phyloP scores from a whole-genome alignment of 2,888 invertebrate genomes.

The Caradrina clavipalpis region DNA sequence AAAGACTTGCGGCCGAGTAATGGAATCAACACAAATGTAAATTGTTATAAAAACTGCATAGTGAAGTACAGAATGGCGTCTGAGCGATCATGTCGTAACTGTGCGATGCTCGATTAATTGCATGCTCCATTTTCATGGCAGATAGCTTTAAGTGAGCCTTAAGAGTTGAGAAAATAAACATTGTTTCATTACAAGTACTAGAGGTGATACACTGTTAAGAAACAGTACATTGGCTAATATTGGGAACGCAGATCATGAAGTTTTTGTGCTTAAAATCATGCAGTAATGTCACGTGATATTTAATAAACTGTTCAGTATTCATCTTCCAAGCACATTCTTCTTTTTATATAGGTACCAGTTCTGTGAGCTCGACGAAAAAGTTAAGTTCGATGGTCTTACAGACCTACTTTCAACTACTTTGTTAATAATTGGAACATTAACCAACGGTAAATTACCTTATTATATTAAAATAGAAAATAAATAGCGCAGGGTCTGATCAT shows the following conservation, averaged over 20 bases:
- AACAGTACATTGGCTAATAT: slow-evolving; percentile 55
- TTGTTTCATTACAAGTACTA: slow-evolving; percentile 67
- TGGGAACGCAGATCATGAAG: slow-evolving; percentile 47
- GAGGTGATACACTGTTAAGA: slow-evolving; percentile 65
- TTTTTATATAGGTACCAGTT: slow-evolving; percentile 15
- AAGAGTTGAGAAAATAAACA: slow-evolving; percentile 70
- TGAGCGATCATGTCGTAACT: slow-evolving; percentile 78
- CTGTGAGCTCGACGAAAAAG: slow-evolving; percentile 26
- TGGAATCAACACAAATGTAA: slow-evolving; percentile 57
- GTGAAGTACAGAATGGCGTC: slow-evolving; percentile 61
- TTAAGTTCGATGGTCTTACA: slow-evolving; percentile 21
- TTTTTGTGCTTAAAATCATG: slow-evolving; percentile 46
- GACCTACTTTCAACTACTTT: slow-evolving; percentile 3
- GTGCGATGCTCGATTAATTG: slow-evolving; percentile 82
- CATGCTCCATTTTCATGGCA: slow-evolving; percentile 78
- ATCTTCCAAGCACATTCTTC: too few species aligned
- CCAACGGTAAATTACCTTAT: slow-evolving; percentile 17
- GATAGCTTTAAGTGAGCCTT: slow-evolving; percentile 71
- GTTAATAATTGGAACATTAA: slow-evolving; percentile 15
- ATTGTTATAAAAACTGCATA: slow-evolving; percentile 63
- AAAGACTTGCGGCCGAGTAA: slow-evolving; percentile 50
- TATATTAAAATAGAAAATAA: slow-evolving; percentile 22
- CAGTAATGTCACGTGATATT: slow-evolving; percentile 37
- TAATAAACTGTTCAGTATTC: slow-evolving; percentile 35
- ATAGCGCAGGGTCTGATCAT: slow-evolving; percentile 6